Evolutionary conservation across 2,797 vertebrate species (phyloP).

Genomic region (Gymnothorax reevesii): DNA sequence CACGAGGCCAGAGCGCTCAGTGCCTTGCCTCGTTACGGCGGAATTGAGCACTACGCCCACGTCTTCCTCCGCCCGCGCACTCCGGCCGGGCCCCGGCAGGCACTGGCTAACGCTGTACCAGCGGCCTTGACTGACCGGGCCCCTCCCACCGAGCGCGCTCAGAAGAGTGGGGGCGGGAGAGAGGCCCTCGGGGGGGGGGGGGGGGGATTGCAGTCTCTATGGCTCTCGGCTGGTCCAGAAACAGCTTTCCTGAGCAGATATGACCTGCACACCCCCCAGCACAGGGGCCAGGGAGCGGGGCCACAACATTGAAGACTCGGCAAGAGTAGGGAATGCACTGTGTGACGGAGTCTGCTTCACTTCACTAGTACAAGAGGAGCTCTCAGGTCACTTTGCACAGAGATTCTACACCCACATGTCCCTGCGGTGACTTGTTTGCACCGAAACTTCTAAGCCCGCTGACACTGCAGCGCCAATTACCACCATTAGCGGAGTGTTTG

Average conservation of each 20-base stretch:
- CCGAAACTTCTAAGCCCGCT: background rate
- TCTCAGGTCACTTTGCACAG: background rate
- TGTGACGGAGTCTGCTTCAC: background rate
- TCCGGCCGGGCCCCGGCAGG: background rate
- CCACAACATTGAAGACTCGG: too few relatives aligned
- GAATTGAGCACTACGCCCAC: background rate
- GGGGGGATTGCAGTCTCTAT: too few relatives aligned
- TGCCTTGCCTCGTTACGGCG: background rate
- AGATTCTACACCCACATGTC: background rate
- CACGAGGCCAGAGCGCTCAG: background rate
- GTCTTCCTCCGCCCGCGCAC: background rate
- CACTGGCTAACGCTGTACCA: background rate
- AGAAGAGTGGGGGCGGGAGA: background rate
- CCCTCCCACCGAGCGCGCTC: background rate
- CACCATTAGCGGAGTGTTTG: background rate
- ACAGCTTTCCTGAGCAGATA: background rate
- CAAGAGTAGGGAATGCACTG: too few relatives aligned
- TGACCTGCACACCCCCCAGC: background rate
- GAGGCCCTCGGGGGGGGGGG: background rate
- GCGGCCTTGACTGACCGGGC: background rate
- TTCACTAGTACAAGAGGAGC: background rate
- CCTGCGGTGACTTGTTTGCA: background rate
- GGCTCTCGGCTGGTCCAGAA: background rate
- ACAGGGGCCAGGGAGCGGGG: background rate
- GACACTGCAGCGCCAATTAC: background rate